A percentile compares a stretch with the other conserved stretches of the same genome.
Conservation (phyloP, 2,888 invertebrate genomes). For the Molorchus minor region DNA sequence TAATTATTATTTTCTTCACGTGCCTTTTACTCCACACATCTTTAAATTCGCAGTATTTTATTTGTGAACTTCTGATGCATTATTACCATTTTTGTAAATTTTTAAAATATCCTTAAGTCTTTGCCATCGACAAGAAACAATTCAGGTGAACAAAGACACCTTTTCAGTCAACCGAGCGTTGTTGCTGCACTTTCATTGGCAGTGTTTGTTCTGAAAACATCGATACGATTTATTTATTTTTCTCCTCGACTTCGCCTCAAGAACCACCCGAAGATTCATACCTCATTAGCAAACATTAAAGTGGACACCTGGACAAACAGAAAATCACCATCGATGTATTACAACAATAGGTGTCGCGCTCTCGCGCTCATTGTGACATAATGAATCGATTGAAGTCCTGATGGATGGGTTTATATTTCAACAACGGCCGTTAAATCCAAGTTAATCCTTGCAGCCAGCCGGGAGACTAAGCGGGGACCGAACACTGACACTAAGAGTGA, state of each 20-base stretch:
- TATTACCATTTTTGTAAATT: too few relatives aligned
- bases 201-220: slow-evolving; percentile 11
- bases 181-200: background rate
- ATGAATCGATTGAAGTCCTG: slow-evolving; percentile 43
- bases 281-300: slow-evolving; percentile 11
- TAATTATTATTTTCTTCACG: too few relatives aligned
- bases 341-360: slow-evolving; percentile 9
- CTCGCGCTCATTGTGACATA: slow-evolving; percentile 26
- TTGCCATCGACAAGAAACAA: too few relatives aligned
- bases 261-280: background rate
- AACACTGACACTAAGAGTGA: slow-evolving; percentile 62
- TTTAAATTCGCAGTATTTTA: too few relatives aligned
- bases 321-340: slow-evolving; percentile 1
- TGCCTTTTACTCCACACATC: too few relatives aligned
- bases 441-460: slow-evolving; percentile 51
- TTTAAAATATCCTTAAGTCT: too few relatives aligned
- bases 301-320: slow-evolving; percentile 22
- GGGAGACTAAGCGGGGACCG: slow-evolving; percentile 41
- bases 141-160: too few relatives aligned
- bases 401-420: slow-evolving; percentile 62
- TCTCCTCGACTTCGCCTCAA: background rate
- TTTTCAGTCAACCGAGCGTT: too few relatives aligned
- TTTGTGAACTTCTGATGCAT: too few relatives aligned
- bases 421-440: slow-evolving; percentile 53
- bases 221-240: slow-evolving; percentile 2